Evolutionary conservation across 2,797 vertebrate genomes (phyloP), one percentile per base, ranked within the genome.

Genomic region (Sebastes oblongus): DNA sequence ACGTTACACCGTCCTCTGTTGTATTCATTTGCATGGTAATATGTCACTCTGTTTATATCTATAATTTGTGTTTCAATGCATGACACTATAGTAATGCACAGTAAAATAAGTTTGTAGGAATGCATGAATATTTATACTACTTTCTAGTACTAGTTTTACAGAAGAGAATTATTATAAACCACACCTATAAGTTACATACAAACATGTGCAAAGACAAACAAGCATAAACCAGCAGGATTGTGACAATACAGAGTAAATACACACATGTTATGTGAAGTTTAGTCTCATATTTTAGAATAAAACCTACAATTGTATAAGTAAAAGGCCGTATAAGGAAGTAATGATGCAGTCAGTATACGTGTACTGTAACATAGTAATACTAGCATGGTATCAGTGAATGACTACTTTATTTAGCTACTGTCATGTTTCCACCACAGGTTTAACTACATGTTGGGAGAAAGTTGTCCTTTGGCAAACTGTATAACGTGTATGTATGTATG

Each of bases 381-480:
- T 25, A 25, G 25, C 25, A 25, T 25, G 0, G 25, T 25, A 0
- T 25, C 25, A 25, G 25, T 25, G 25, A 25, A 0, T 25, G 25
- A 0, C 25, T 25, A 25, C 25, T 25, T 25, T 25, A 25, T 25
- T 25, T 25, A 25, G 25, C 1, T 25, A 25, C 25, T 25, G 25
- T 25, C 25, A 25, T 25, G 25, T 25, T 25, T 25, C 25, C 25
- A 25, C 25, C 25, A 25, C 25, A 25, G 25, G 25, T 25, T 25
- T 0, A 25, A 25, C 25, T 25, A 25, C 25, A 25, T 25, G 25
- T 88, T 93, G 86, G 12, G 87, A 85, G 86, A 75, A 66, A 54
- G 30, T 32, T 32, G 30, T 32, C 29, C 29, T 30, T 30, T 30
- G 7, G 8, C 29, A 30, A 30, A 30, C 30, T 30, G 30, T 32